A percentile compares a stretch with the other conserved stretches of the same genome.
phyloP scores from a whole-genome alignment of 1,140 invertebrate species.

The Phocides pigmalion region DNA sequence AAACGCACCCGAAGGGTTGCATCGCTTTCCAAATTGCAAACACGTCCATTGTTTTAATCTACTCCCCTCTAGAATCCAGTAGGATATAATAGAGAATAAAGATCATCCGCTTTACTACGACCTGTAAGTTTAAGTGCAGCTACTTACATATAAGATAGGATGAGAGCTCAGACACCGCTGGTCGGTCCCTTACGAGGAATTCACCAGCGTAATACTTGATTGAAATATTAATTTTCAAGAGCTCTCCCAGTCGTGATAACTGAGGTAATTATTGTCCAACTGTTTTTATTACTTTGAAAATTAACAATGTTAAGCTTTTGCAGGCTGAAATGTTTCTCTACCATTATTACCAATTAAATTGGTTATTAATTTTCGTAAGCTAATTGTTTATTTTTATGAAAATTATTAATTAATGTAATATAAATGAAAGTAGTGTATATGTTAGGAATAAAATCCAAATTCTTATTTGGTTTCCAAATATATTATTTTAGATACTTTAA shows the following conservation, averaged over 20 bases:
- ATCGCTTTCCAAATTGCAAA: constrained; percentile 73
- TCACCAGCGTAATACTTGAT: constrained; percentile 61
- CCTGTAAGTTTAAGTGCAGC: constrained; percentile 24
- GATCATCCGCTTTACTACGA: constrained; percentile 54
- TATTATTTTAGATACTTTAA: too few relatives aligned
- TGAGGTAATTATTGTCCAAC: constrained; percentile 48
- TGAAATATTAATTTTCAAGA: constrained; percentile 72
- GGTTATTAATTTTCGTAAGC: not conserved
- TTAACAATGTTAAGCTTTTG: constrained; percentile 1
- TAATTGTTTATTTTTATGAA: not conserved
- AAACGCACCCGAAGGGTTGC: constrained; percentile 78
- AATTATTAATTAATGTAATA: too few relatives aligned
- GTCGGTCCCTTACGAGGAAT: constrained; percentile 47
- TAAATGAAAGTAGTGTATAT: too few relatives aligned
- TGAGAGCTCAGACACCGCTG: constrained; percentile 42
- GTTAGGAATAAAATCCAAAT: too few relatives aligned
- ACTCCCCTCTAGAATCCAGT: constrained; percentile 57
- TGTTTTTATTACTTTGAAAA: constrained; percentile 30
- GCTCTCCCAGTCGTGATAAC: constrained; percentile 48
- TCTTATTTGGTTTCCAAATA: too few relatives aligned
- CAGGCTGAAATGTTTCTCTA: constrained; percentile 4
- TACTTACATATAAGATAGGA: constrained; percentile 16
- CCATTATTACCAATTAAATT: not conserved
- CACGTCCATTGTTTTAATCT: constrained; percentile 81
- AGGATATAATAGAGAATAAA: constrained; percentile 66